Conservation (phyloP, 1,140 invertebrate genomes). For the Bathynomus jamesi region DNA sequence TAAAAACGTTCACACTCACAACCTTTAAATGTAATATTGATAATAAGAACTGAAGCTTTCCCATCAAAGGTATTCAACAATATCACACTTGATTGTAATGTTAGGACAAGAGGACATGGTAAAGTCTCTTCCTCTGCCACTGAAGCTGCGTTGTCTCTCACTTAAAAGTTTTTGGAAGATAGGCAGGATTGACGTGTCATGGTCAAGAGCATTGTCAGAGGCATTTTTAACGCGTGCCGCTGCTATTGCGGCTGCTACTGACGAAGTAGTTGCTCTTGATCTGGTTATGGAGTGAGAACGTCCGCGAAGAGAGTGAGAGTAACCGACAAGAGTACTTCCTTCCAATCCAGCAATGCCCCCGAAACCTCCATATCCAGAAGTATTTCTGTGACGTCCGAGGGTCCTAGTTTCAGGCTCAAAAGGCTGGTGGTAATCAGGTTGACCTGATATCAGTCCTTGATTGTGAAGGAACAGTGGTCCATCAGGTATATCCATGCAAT, state of each 20-base stretch:
- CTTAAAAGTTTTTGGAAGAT: slow-evolving; percentile 84
- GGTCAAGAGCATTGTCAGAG: slow-evolving; percentile 61
- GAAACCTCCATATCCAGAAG: not conserved
- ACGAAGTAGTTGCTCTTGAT: slow-evolving; percentile 27
- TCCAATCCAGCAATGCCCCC: not conserved
- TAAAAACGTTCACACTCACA: slow-evolving; percentile 18
- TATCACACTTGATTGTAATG: slow-evolving; percentile 91
- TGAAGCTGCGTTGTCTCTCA: slow-evolving; percentile 53
- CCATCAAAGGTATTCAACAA: slow-evolving; percentile 79
- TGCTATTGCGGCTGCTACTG: slow-evolving; percentile 37
- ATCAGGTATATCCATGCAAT: slow-evolving; percentile 11
- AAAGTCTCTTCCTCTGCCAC: slow-evolving; percentile 45
- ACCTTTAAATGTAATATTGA: slow-evolving; percentile 11
- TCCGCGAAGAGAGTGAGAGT: slow-evolving; percentile 15
- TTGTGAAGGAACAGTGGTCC: slow-evolving; percentile 10
- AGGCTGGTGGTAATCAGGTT: not conserved
- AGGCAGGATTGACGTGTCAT: slow-evolving; percentile 61
- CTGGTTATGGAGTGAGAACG: slow-evolving; percentile 14
- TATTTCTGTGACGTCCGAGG: not conserved
- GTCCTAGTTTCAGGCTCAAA: not conserved
- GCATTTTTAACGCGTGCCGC: slow-evolving; percentile 53
- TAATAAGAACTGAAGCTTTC: slow-evolving; percentile 8
- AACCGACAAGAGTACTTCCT: not conserved
- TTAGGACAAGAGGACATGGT: slow-evolving; percentile 82
- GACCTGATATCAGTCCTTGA: not conserved